A percentile compares a stretch with the other conserved stretches of the same genome.
Conservation (phyloP, 2,113 vertebrate species). For the Maccullochella peelii region DNA sequence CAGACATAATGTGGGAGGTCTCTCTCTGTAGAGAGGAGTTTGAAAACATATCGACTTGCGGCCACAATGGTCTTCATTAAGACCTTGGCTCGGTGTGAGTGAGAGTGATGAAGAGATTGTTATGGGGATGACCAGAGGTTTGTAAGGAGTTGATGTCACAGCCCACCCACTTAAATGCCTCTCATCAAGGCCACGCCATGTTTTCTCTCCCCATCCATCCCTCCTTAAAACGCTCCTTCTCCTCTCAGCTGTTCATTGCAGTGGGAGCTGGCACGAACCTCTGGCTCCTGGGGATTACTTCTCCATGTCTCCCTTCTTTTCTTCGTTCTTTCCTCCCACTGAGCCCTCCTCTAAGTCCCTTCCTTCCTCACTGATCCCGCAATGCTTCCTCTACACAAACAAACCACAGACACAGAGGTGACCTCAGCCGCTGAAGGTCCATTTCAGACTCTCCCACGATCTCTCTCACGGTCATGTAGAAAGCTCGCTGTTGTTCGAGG, state of each 20-base stretch:
- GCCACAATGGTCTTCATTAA: conserved; percentile 69
- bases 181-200: conserved; percentile 56
- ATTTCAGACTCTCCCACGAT: conserved; percentile 45
- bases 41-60: conserved; percentile 74
- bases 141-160: conserved; percentile 46
- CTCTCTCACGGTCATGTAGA: conserved; percentile 16
- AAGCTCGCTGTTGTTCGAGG: neutral
- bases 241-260: conserved; percentile 71
- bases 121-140: conserved; percentile 48
- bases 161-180: conserved; percentile 62
- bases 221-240: conserved; percentile 29
- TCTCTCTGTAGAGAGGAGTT: conserved; percentile 45
- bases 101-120: conserved; percentile 52
- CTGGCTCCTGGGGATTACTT: conserved; percentile 74
- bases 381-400: conserved; percentile 70
- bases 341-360: conserved; percentile 76
- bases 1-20: conserved; percentile 69
- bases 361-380: conserved; percentile 77
- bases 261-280: conserved; percentile 72
- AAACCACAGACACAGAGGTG: conserved; percentile 68
- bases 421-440: conserved; percentile 59
- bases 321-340: conserved; percentile 70
- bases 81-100: conserved; percentile 44
- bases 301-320: conserved; percentile 64
- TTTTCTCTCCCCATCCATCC: conserved; percentile 25